Percentiles rank a stretch among this genome's conserved stretches.
These are phyloP conservation scores for Alentia gelatinosa DNA, from an alignment of 2,888 invertebrate species.

Conservation along the genomic window DNA sequence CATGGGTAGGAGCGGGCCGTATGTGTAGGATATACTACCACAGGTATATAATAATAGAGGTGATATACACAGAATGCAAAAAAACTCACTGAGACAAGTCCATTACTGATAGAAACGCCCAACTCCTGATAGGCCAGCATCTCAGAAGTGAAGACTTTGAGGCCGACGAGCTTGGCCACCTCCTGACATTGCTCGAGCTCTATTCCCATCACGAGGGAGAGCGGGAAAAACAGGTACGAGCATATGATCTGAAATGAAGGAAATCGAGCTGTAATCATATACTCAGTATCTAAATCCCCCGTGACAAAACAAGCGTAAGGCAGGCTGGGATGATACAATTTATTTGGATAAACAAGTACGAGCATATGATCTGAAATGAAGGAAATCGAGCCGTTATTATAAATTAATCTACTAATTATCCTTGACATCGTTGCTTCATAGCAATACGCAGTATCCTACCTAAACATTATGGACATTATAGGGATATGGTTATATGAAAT, in stretches of 20 bases:
- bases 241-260: conserved; percentile 62
- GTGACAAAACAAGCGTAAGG: too few relatives aligned
- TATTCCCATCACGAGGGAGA: conserved; percentile 64
- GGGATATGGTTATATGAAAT: too few relatives aligned
- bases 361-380: conserved; percentile 63
- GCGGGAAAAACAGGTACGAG: conserved; percentile 65
- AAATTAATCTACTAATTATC: too few relatives aligned
- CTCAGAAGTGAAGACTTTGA: conserved; percentile 66
- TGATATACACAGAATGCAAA: too few relatives aligned
- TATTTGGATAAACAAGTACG: conserved; percentile 66
- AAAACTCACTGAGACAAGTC: conserved; percentile 16
- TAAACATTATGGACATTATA: too few relatives aligned
- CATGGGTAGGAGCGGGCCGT: too few relatives aligned
- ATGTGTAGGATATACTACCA: too few relatives aligned
- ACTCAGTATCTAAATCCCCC: too few relatives aligned
- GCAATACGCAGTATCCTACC: too few relatives aligned
- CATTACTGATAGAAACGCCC: conserved; percentile 50
- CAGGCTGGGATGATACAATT: too few relatives aligned
- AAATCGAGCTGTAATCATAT: neutral
- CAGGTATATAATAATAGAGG: too few relatives aligned
- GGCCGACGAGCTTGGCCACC: conserved; percentile 64
- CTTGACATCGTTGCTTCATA: too few relatives aligned
- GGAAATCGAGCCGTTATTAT: neutral
- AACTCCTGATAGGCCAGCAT: conserved; percentile 64
- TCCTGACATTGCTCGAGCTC: conserved; percentile 62